Conservation (phyloP, 2,888 invertebrate species). For the Bruchidius siliquastri region DNA sequence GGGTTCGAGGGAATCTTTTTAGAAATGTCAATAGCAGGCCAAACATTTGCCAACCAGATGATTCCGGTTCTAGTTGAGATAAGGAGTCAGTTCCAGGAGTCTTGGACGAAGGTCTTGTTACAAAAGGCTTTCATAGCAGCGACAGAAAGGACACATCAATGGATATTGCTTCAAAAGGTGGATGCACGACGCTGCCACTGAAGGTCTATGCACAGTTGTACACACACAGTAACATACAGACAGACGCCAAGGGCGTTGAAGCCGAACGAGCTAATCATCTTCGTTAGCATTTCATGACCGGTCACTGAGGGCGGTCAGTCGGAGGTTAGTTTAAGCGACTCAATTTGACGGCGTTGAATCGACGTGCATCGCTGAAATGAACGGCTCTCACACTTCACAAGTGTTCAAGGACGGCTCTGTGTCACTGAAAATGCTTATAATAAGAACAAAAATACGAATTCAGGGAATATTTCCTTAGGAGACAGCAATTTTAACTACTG, state of each 20-base stretch:
- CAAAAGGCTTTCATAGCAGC: no score
- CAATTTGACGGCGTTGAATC: neutral
- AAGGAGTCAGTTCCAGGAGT: no score
- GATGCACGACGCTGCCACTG: neutral
- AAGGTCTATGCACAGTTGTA: neutral
- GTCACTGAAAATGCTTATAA: no score
- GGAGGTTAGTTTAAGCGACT: neutral
- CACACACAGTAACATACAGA: conserved; percentile 8
- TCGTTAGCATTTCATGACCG: conserved; percentile 28
- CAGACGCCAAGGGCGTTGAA: conserved; percentile 22
- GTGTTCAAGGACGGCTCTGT: neutral
- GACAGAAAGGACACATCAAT: no score
- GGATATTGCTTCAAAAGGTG: neutral
- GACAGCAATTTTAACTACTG: no score
- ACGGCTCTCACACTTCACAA: neutral
- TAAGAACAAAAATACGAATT: no score
- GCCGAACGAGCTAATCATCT: conserved; percentile 40
- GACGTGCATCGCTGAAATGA: neutral
- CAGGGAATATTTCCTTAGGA: no score
- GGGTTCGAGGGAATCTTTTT: no score
- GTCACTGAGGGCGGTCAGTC: neutral
- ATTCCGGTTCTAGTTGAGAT: no score
- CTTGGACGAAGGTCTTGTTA: no score
- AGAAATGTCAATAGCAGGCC: no score
- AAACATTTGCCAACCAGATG: no score